Evolutionary conservation across 2,797 vertebrate species (phyloP).

Genomic region (Rallus crepitans): DNA sequence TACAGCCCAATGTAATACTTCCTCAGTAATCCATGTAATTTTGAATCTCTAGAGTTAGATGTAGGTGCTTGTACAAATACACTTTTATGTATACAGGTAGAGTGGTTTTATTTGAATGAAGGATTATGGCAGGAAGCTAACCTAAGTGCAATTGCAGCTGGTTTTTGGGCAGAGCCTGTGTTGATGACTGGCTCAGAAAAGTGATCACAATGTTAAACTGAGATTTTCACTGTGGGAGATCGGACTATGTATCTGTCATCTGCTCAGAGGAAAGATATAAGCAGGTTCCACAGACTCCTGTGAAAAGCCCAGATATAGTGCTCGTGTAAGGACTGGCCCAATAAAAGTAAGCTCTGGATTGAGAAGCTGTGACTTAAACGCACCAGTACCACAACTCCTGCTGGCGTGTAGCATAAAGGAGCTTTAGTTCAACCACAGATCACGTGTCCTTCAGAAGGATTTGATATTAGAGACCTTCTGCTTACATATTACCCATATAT

Average conservation of each 20-base stretch:
- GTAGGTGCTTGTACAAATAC: background rate
- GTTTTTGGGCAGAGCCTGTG: background rate
- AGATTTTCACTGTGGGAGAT: background rate
- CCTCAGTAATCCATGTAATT: background rate
- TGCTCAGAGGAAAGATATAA: fast-evolving
- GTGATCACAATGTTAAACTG: background rate
- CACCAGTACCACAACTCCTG: background rate
- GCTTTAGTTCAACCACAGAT: background rate
- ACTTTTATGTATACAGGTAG: background rate
- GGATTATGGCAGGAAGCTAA: background rate
- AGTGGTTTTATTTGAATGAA: background rate
- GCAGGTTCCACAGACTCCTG: background rate
- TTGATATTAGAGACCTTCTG: background rate
- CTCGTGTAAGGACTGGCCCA: background rate
- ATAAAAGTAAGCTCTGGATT: background rate
- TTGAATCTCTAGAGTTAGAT: background rate
- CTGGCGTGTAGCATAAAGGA: background rate
- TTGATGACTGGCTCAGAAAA: background rate
- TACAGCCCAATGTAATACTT: background rate
- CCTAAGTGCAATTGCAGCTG: background rate
- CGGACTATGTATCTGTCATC: too few species aligned
- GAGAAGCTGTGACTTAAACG: background rate
- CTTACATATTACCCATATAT: background rate
- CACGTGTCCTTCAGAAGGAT: background rate
- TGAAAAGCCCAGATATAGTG: background rate